Evolutionary conservation across 2,113 vertebrate genomes (phyloP).

Genomic region (Phalacrocorax pelagicus): DNA sequence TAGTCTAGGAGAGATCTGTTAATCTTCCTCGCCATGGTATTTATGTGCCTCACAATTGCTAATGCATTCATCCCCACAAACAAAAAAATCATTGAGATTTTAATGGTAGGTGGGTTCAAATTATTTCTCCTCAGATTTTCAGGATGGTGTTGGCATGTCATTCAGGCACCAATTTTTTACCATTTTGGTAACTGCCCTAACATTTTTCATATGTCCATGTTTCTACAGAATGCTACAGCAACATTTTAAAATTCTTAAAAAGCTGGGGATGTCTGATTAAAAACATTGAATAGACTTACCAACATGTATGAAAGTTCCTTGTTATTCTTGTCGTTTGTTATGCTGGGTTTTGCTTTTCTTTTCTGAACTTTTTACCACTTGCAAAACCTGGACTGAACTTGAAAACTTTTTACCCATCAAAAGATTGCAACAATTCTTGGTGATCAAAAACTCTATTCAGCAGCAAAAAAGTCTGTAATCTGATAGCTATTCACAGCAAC

Average conservation of each 20-base stretch:
- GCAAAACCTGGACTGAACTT: background rate
- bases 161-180: background rate
- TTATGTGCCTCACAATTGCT: background rate
- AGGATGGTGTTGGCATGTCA: background rate
- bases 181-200: background rate
- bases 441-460: background rate
- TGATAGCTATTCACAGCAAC: background rate
- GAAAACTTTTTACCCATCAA: background rate
- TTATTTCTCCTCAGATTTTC: background rate
- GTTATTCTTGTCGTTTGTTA: background rate
- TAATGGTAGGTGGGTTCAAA: background rate
- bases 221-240: background rate
- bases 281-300: background rate
- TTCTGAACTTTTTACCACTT: background rate
- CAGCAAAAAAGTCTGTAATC: background rate
- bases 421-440: background rate
- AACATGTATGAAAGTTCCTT: background rate
- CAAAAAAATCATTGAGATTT: background rate
- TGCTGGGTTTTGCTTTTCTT: background rate
- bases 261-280: background rate
- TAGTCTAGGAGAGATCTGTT: background rate
- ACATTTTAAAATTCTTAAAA: background rate
- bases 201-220: accelerated
- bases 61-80: background rate
- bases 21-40: background rate